Conservation (phyloP, 2,113 vertebrate species). For the Mormyrus iriodes region DNA sequence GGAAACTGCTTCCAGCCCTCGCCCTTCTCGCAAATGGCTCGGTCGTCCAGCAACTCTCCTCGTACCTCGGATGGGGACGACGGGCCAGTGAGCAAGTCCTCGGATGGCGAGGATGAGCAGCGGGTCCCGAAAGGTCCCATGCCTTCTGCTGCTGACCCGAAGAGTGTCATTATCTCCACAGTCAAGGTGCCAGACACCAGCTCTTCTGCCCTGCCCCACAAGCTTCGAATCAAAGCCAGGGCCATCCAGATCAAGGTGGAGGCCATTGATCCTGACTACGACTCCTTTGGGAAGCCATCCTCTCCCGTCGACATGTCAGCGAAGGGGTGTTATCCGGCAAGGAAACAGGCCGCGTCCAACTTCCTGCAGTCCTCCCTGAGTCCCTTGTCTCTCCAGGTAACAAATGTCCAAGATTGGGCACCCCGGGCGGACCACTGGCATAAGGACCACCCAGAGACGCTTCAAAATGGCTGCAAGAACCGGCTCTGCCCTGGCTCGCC, state of each 20-base stretch:
- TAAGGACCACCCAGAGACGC: conserved; percentile 63
- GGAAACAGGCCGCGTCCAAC: conserved; percentile 53
- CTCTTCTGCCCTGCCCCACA: conserved; percentile 86
- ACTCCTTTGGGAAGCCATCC: conserved; percentile 67
- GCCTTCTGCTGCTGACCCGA: conserved; percentile 68
- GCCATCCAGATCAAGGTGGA: conserved; percentile 87
- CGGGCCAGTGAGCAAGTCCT: conserved; percentile 75
- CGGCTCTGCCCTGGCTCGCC: conserved; percentile 32
- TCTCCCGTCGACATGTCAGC: conserved; percentile 64
- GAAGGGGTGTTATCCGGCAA: conserved; percentile 59
- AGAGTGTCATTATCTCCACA: conserved; percentile 66
- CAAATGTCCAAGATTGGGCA: conserved; percentile 80
- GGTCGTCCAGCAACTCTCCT: conserved; percentile 84
- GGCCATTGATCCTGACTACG: conserved; percentile 76
- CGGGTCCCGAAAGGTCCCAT: conserved; percentile 85
- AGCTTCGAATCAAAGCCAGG: conserved; percentile 87
- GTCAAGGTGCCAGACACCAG: conserved; percentile 81
- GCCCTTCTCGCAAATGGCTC: conserved; percentile 69
- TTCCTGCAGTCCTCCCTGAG: conserved; percentile 64
- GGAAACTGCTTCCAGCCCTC: conserved; percentile 69
- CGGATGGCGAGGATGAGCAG: conserved; percentile 91
- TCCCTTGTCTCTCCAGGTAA: conserved; percentile 82
- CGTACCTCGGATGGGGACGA: conserved; percentile 83
- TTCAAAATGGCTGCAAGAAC: conserved; percentile 57
- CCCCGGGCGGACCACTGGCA: conserved; percentile 77